Evolutionary conservation across 2,113 vertebrate genomes (phyloP).

Genomic region (Equus przewalskii): DNA sequence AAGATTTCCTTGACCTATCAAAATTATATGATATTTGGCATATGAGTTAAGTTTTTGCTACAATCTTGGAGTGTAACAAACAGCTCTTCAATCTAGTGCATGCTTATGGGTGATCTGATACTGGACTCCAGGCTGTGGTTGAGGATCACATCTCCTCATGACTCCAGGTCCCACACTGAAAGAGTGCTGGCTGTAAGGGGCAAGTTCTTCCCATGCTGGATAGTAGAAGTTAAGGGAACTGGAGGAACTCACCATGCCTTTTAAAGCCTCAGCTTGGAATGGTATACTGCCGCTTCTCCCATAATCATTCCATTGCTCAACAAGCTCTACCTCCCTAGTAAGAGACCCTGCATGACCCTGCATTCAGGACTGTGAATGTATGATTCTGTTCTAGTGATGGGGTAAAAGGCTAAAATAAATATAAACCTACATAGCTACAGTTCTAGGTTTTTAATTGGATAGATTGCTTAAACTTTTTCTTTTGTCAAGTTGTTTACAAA

Average conservation of each 20-base stretch:
- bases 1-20: conserved; percentile 31
- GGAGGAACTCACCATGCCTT: not conserved
- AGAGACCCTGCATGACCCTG: not conserved
- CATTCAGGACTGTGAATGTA: not conserved
- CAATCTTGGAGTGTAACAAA: not conserved
- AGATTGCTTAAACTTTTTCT: conserved; percentile 38
- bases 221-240: not conserved
- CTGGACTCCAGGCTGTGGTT: not conserved
- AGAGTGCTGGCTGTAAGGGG: not conserved
- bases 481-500: not conserved
- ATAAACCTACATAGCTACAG: not conserved
- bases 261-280: not conserved
- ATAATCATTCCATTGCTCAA: not conserved
- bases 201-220: not conserved
- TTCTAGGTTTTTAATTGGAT: conserved; percentile 42
- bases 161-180: not conserved
- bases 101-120: not conserved
- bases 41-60: not conserved
- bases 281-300: not conserved
- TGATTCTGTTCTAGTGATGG: not conserved
- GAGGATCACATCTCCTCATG: not conserved
- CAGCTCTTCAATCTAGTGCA: not conserved
- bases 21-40: not conserved
- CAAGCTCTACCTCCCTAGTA: not conserved
- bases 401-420: not conserved